These are phyloP conservation scores for Ectropis grisescens DNA, from an alignment of 1,140 invertebrate species.

Conservation along the genomic window DNA sequence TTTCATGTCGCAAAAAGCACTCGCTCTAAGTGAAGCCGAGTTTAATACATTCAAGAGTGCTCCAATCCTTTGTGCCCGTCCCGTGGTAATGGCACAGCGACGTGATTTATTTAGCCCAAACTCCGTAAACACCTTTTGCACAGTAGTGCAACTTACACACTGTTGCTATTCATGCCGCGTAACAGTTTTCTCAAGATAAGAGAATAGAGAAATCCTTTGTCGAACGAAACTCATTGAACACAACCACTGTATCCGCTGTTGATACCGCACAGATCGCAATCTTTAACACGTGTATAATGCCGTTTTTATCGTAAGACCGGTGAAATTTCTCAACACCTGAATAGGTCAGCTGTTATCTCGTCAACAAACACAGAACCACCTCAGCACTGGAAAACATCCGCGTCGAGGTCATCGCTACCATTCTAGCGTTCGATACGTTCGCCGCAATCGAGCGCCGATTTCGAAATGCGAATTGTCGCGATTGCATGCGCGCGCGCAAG, in stretches of 20 bases:
- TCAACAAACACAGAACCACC: slow-evolving; percentile 52
- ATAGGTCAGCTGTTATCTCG: slow-evolving; percentile 11
- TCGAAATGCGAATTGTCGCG: slow-evolving; percentile 34
- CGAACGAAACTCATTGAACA: too few species aligned
- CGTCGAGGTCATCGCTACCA: slow-evolving; percentile 41
- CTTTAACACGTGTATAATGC: slow-evolving; percentile 19
- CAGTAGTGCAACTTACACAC: too few species aligned
- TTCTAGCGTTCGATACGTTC: too few species aligned
- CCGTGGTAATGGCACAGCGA: neutral
- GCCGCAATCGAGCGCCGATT: slow-evolving; percentile 27
- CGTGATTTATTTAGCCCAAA: slow-evolving; percentile 15
- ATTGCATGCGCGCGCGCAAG: slow-evolving; percentile 13
- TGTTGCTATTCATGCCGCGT: too few species aligned
- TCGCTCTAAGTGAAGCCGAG: neutral
- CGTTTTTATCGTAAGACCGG: slow-evolving; percentile 13
- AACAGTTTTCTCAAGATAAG: too few species aligned
- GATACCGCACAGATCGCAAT: slow-evolving; percentile 16
- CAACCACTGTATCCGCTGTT: too few species aligned
- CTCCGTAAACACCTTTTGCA: slow-evolving; percentile 2
- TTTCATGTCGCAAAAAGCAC: slow-evolving; percentile 2
- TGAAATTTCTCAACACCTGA: slow-evolving; percentile 25
- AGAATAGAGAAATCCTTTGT: too few species aligned
- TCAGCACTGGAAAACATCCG: slow-evolving; percentile 21
- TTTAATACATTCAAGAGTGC: slow-evolving; percentile 5
- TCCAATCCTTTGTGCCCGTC: slow-evolving; percentile 8